Percentiles rank a stretch among this genome's conserved stretches.
Evolutionary conservation across 2,888 invertebrate species (phyloP).

Genomic region (Acanthopleura granulata): DNA sequence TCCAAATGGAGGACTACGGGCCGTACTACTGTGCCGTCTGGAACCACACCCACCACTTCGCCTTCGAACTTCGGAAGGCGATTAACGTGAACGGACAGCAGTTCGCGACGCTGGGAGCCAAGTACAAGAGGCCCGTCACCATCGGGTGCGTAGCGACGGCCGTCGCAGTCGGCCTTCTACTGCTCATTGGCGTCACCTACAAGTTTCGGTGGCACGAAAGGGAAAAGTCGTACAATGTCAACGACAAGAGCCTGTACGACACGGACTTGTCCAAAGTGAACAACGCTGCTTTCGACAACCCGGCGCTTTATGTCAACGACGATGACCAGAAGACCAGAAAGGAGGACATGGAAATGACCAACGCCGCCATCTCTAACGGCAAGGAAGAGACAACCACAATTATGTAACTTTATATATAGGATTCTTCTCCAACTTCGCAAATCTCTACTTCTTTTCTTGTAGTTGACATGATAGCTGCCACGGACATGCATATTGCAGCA

Average conservation of each 20-base stretch:
- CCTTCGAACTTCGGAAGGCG: background rate
- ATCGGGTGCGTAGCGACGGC: slow-evolving; percentile 40
- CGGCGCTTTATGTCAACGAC: background rate
- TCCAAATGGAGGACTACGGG: slow-evolving; percentile 33
- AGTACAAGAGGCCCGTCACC: slow-evolving; percentile 39
- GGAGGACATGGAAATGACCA: background rate
- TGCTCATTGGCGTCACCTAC: slow-evolving; percentile 30
- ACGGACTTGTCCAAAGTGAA: background rate
- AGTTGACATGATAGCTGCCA: too few relatives aligned
- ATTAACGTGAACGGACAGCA: slow-evolving; percentile 33
- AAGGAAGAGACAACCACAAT: too few relatives aligned
- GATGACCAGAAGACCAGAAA: background rate
- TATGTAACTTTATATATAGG: too few relatives aligned
- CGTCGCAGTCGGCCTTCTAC: slow-evolving; percentile 35
- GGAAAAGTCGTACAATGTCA: background rate
- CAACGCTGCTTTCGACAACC: background rate
- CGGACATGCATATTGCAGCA: too few relatives aligned
- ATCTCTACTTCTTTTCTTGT: too few relatives aligned
- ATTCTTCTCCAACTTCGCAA: too few relatives aligned
- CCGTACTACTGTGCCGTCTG: slow-evolving; percentile 41
- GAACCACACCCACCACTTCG: background rate
- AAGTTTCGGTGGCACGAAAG: slow-evolving; percentile 36
- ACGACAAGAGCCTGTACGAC: background rate
- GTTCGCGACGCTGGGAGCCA: slow-evolving; percentile 28
- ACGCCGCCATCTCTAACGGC: too few relatives aligned